phyloP scores from a whole-genome alignment of 2,888 invertebrate species.

The Plagodis dolabraria region DNA sequence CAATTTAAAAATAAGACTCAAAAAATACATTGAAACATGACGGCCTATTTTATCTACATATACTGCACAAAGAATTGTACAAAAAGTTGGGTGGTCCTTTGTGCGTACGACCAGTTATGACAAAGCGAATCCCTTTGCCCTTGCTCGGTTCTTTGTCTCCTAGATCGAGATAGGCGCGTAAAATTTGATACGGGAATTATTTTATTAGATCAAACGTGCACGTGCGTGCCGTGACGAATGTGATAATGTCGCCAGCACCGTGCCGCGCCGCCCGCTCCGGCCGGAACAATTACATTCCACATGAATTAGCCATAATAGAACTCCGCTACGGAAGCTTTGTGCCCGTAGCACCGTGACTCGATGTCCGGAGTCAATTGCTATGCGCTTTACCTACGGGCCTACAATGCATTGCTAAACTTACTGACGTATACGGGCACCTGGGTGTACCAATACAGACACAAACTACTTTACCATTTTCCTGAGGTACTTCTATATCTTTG shows the following conservation, averaged over 20 bases:
- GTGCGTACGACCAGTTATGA: slow-evolving; percentile 77
- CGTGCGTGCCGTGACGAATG: slow-evolving; percentile 83
- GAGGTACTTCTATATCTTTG: too few relatives aligned
- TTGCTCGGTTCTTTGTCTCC: slow-evolving; percentile 73
- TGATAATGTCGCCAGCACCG: slow-evolving; percentile 74
- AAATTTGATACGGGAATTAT: slow-evolving; percentile 85
- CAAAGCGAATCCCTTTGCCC: slow-evolving; percentile 77
- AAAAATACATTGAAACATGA: slow-evolving; percentile 60
- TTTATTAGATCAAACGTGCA: slow-evolving; percentile 82
- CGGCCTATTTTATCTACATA: slow-evolving; percentile 69
- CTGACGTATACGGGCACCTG: background rate
- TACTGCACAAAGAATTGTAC: slow-evolving; percentile 65
- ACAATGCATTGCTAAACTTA: slow-evolving; percentile 22
- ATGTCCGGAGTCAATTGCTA: slow-evolving; percentile 66
- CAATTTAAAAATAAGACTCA: slow-evolving; percentile 39
- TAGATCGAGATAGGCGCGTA: slow-evolving; percentile 82
- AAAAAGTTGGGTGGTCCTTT: slow-evolving; percentile 75
- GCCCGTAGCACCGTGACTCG: slow-evolving; percentile 67
- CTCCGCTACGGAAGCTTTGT: slow-evolving; percentile 72
- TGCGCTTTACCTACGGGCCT: slow-evolving; percentile 45
- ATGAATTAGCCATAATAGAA: slow-evolving; percentile 78
- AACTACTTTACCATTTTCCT: too few relatives aligned
- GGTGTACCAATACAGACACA: too few relatives aligned
- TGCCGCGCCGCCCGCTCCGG: slow-evolving; percentile 36
- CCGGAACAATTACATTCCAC: slow-evolving; percentile 80